These are phyloP conservation scores for Phrynocephalus vlangalii DNA, from an alignment of 2,797 vertebrate species.

Conservation along the genomic window DNA sequence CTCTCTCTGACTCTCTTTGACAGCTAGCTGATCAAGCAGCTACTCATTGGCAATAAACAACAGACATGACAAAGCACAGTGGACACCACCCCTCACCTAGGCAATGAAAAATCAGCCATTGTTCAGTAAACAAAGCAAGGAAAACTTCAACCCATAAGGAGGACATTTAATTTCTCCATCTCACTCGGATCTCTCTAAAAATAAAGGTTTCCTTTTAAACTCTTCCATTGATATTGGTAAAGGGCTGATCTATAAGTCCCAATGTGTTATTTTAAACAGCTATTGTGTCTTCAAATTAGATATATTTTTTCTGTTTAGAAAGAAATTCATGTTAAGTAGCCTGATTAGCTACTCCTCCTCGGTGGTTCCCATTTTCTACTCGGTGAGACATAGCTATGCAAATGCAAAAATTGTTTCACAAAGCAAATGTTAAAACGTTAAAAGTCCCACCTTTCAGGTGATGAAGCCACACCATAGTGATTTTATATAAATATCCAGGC, in stretches of 20 bases:
- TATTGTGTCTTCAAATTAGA: background rate
- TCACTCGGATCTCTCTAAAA: conserved; percentile 2
- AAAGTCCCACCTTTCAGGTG: too few species aligned
- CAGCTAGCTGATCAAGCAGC: conserved; percentile 4
- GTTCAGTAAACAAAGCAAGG: background rate
- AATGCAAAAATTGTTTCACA: background rate
- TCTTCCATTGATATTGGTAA: background rate
- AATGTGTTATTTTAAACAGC: background rate
- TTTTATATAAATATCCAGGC: background rate
- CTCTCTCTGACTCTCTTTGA: background rate
- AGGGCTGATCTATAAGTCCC: background rate
- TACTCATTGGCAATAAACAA: background rate
- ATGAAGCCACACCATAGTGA: background rate
- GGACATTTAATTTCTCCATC: background rate
- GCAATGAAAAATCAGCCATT: background rate
- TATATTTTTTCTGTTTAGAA: background rate
- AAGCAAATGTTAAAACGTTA: background rate
- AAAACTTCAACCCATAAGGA: background rate
- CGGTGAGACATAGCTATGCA: background rate
- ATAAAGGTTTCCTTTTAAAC: background rate
- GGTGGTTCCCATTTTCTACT: background rate
- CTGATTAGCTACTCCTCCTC: background rate
- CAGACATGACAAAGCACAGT: background rate
- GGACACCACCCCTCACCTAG: too few species aligned
- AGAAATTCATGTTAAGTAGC: background rate